Base-by-base conservation (phyloP, 2,797 vertebrate genomes). In the Otolemur crassicaudatus region DNA sequence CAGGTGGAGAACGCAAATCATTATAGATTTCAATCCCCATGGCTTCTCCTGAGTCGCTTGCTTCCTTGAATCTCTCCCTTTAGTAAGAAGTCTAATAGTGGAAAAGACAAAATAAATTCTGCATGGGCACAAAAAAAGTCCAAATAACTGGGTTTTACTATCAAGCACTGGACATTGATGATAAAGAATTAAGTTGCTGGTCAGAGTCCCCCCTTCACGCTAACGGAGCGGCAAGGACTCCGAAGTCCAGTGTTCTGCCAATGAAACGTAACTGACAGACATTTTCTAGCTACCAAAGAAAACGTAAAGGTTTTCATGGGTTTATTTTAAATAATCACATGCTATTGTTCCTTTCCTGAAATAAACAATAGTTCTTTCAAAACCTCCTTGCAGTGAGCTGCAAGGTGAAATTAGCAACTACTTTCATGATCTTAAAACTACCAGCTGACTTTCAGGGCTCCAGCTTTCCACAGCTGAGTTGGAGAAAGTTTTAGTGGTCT, bases 291-390 rank as follows among this genome's bases (percentile, higher is more conserved):
- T 86, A 82, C 53, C n/a, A 25, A 72, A 29, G 58, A 91, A 17
- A 89, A 85, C 6, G 31, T 34, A 7, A 4, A n/a, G 27, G 73
- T 83, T 77, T 72, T 92, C 19, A 77, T 7, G 73, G 11, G 49
- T 53, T 65, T 77, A 60, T 82, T 90, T 96, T 85, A 43, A 94
- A 49, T 37, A 91, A 72, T 65, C 27, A 60, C 43, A 69, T 8
- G 22, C 31, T 63, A 25, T 56, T 84, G 63, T 95, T 91, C 17
- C 37, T 61, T 88, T 58, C 19, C 60, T 65, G 87, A 93, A 84
- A 70, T 69, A 79, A 65, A 69, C 19, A 58, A 58, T 17, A 65
- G 34, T 31, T 91, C 29, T 34, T 81, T 92, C 58, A 65, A 80
- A 90, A 34, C 27, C 29, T 34, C 56, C 34, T 37, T 37, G 34